Evolutionary conservation across 2,888 invertebrate genomes (phyloP), one percentile per base, ranked within the genome.

Genomic region (Nysson spinosus): DNA sequence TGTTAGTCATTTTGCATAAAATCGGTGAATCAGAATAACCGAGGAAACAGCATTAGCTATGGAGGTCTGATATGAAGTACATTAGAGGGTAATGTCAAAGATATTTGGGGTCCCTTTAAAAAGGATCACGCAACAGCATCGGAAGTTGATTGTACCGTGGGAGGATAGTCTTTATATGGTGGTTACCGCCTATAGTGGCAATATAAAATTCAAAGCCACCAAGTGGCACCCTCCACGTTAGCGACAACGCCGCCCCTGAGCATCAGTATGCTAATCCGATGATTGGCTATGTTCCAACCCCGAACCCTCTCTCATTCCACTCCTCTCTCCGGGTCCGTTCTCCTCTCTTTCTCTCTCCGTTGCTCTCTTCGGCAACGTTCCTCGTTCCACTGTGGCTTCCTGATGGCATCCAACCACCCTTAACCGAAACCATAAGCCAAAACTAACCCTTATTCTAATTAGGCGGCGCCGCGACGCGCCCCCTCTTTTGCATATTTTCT

Each of bases 231-330:
- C 85, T 84, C 82, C 78, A 81, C 78, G 83, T 77, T 82, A 85
- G 83, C 85, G 81, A 79, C 81, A 78, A 83, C 78, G 80, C 84
- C 85, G 85, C 85, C 85, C 84, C 83, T 82, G 81, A 83, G 83
- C 87, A 86, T 87, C 84, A 86, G 85, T 87, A 87, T 87, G 87
- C 86, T 87, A 87, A 87, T 87, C 86, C 85, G 82, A 86, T 86
- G 87, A 86, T 87, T 87, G 87, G 87, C 86, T 82, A 82, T 85
- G 86, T 83, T 85, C 85, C 83, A 87, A 80, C 83, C 79, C 80
- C 75, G 78, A 54, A 52, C 56, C 56, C 55, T 64, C 72, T 67
- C 66, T 50, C 61, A n/a, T 46, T 44, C 32, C 51, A 26, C 65
- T 51, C 37, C 54, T 54, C 61, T 56, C 61, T 50, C 39, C 32